These are phyloP conservation scores for Sclerurus mexicanus DNA, from an alignment of 2,113 vertebrate species.

Conservation along the genomic window DNA sequence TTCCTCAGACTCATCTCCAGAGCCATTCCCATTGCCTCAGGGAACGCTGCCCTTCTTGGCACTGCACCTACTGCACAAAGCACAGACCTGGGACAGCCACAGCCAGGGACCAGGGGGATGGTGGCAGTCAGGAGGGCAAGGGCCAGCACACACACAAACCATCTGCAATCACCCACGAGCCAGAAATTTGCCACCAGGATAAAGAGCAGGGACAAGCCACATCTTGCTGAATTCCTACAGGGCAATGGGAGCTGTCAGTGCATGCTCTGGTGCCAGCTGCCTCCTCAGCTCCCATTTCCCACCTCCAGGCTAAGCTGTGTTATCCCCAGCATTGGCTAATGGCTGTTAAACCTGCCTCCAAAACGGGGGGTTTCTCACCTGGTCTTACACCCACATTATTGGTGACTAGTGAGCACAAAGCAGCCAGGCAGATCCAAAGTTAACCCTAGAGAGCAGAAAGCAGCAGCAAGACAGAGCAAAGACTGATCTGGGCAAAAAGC, in stretches of 20 bases:
- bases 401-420: not conserved
- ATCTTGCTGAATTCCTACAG: not conserved
- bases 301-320: not conserved
- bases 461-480: rapidly evolving
- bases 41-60: not conserved
- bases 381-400: rapidly evolving
- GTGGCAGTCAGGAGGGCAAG: not conserved
- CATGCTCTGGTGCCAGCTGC: not conserved
- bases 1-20: not conserved
- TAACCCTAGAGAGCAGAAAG: not conserved
- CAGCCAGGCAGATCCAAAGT: not conserved
- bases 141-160: not conserved
- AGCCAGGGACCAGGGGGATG: rapidly evolving
- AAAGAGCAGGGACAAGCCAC: not conserved
- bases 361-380: not conserved
- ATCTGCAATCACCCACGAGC: not conserved
- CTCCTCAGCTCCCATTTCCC: not conserved
- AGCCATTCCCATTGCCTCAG: not conserved
- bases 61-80: not conserved
- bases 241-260: not conserved
- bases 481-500: rapidly evolving
- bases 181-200: not conserved
- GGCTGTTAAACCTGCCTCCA: not conserved
- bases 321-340: not conserved
- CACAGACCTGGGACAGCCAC: not conserved